Evolutionary conservation across 2,888 invertebrate genomes (phyloP).

Genomic region (Linhomoeus sp.): DNA sequence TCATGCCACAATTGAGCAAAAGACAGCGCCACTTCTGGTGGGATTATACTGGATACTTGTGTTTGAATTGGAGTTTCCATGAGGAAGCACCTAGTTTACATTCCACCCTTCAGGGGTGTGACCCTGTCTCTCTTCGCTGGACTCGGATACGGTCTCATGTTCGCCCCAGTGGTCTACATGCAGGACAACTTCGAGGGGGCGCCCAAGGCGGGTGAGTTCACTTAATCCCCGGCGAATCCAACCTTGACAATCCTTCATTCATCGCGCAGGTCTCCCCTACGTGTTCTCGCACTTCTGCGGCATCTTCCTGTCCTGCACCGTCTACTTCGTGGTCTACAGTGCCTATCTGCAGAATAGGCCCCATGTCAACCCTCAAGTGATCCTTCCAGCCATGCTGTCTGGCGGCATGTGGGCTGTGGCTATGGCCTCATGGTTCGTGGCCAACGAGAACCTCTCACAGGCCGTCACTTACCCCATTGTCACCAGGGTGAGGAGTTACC

Average conservation of each 20-base stretch:
- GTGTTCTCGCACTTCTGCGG: constrained; percentile 34
- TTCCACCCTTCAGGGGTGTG: too few relatives aligned
- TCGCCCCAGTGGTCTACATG: constrained; percentile 33
- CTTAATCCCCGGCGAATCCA: too few relatives aligned
- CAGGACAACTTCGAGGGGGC: constrained; percentile 26
- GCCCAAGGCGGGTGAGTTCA: constrained; percentile 21
- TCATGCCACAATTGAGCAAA: too few relatives aligned
- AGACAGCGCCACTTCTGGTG: too few relatives aligned
- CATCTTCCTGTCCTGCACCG: constrained; percentile 29
- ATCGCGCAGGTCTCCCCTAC: constrained; percentile 22
- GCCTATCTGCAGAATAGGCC: constrained; percentile 28
- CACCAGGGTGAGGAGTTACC: constrained; percentile 18
- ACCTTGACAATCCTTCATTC: too few relatives aligned
- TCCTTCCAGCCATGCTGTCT: constrained; percentile 31
- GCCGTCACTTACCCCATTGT: constrained; percentile 35
- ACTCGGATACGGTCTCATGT: constrained; percentile 32
- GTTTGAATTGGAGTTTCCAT: too few relatives aligned
- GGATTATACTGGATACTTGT: too few relatives aligned
- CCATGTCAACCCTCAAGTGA: constrained; percentile 27
- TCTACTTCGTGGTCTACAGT: constrained; percentile 30
- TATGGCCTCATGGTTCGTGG: constrained; percentile 34
- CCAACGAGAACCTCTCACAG: constrained; percentile 33
- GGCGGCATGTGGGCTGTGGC: constrained; percentile 35
- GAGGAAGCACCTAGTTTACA: too few relatives aligned
- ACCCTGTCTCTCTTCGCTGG: constrained; percentile 30